Conservation (phyloP, 2,797 vertebrate genomes). For the Bradypodion pumilum region DNA sequence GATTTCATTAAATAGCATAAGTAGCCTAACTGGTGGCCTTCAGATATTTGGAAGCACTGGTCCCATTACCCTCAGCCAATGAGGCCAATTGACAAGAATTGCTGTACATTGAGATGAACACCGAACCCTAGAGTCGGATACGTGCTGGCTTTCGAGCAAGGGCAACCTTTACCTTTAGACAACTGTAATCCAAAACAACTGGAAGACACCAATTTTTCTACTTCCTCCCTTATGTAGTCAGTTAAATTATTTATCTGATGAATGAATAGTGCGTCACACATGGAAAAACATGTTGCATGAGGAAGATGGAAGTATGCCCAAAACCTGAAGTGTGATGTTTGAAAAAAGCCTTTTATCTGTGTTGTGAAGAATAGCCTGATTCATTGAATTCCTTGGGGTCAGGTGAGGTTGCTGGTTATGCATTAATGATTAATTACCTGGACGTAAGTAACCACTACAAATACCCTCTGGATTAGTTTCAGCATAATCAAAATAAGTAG, state of each 20-base stretch:
- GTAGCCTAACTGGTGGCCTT: too few relatives aligned
- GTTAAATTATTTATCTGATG: not conserved
- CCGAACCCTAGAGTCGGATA: too few relatives aligned
- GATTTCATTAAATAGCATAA: not conserved
- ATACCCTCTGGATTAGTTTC: not conserved
- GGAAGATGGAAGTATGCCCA: not conserved
- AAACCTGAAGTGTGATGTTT: not conserved
- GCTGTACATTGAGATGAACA: too few relatives aligned
- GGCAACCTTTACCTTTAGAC: too few relatives aligned
- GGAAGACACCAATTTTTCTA: too few relatives aligned
- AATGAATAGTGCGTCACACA: not conserved
- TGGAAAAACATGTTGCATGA: not conserved
- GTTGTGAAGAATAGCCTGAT: too few relatives aligned
- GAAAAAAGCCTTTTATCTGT: not conserved
- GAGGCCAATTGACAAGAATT: too few relatives aligned
- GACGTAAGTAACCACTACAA: not conserved
- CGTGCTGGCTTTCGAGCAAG: too few relatives aligned
- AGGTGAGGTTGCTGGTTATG: not conserved
- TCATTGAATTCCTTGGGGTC: not conserved
- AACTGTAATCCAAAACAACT: too few relatives aligned
- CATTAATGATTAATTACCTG: not conserved
- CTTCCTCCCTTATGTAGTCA: too few relatives aligned
- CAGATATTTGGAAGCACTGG: too few relatives aligned
- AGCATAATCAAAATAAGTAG: not conserved
- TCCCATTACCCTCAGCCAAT: too few relatives aligned